phyloP scores from a whole-genome alignment of 2,888 invertebrate genomes.

The Cheilosia grossa region DNA sequence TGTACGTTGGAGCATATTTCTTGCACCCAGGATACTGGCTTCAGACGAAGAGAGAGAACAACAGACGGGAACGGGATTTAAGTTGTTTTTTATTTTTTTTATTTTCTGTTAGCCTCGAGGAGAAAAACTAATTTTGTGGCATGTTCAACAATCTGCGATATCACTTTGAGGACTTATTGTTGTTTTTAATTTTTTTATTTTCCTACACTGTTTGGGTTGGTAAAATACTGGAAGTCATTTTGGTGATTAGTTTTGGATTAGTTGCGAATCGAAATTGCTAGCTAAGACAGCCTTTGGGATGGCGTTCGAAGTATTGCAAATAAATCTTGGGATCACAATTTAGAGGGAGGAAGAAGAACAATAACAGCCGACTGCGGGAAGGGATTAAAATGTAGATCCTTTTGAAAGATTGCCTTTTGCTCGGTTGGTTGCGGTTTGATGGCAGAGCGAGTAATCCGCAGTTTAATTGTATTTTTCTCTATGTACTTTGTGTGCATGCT shows the following conservation, averaged over 20 bases:
- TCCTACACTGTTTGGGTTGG: neutral
- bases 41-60: neutral
- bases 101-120: conserved; percentile 48
- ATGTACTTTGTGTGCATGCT: too few species aligned
- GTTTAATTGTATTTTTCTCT: too few species aligned
- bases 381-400: too few species aligned
- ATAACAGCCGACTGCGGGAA: too few species aligned
- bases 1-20: conserved; percentile 25
- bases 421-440: too few species aligned
- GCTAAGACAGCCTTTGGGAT: neutral
- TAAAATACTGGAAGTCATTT: conserved; percentile 26
- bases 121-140: conserved; percentile 68
- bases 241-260: conserved; percentile 60
- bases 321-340: neutral
- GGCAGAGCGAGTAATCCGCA: too few species aligned
- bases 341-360: neutral
- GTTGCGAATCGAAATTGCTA: conserved; percentile 4
- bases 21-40: conserved; percentile 27
- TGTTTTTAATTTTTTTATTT: conserved; percentile 48
- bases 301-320: neutral
- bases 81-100: conserved; percentile 55
- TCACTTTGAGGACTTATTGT: conserved; percentile 72
- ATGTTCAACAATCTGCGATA: conserved; percentile 70
- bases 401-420: too few species aligned
- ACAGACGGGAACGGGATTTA: conserved; percentile 36